Percentiles rank a stretch among this genome's conserved stretches.
phyloP scores from a whole-genome alignment of 2,797 vertebrate genomes.

The Rhincodon typus region DNA sequence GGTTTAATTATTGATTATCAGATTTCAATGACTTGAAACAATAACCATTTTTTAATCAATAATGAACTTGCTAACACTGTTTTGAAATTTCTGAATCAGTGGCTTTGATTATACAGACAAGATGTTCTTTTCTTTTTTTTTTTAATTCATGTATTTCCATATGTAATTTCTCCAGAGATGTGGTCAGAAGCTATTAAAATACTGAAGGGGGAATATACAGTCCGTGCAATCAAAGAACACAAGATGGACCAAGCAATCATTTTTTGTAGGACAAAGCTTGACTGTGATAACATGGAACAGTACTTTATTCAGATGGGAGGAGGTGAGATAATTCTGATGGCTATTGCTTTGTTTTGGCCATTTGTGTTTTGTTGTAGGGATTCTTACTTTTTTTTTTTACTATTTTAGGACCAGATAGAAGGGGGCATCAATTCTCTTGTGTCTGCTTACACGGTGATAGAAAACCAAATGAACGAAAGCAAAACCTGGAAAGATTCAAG shows the following conservation, averaged over 20 bases:
- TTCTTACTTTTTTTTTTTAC: not conserved
- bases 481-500: slow-evolving; percentile 94
- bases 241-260: slow-evolving; percentile 98
- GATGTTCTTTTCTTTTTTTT: not conserved
- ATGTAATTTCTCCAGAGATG: slow-evolving; percentile 69
- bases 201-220: slow-evolving; percentile 87
- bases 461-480: slow-evolving; percentile 90
- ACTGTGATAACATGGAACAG: slow-evolving; percentile 97
- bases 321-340: slow-evolving; percentile 57
- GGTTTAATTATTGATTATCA: not conserved
- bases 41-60: not conserved
- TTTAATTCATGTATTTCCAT: not conserved
- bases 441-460: slow-evolving; percentile 95
- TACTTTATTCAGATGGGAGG: slow-evolving; percentile 90
- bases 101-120: not conserved
- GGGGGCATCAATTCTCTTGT: slow-evolving; percentile 86
- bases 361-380: not conserved
- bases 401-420: slow-evolving; percentile 79
- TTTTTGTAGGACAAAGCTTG: slow-evolving; percentile 97
- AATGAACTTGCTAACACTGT: not conserved
- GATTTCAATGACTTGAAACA: not conserved
- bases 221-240: slow-evolving; percentile 90
- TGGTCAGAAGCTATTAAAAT: slow-evolving; percentile 96
- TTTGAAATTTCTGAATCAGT: not conserved
- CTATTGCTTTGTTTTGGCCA: not conserved